phyloP scores from a whole-genome alignment of 1,140 invertebrate genomes.

The Apis cerana region DNA sequence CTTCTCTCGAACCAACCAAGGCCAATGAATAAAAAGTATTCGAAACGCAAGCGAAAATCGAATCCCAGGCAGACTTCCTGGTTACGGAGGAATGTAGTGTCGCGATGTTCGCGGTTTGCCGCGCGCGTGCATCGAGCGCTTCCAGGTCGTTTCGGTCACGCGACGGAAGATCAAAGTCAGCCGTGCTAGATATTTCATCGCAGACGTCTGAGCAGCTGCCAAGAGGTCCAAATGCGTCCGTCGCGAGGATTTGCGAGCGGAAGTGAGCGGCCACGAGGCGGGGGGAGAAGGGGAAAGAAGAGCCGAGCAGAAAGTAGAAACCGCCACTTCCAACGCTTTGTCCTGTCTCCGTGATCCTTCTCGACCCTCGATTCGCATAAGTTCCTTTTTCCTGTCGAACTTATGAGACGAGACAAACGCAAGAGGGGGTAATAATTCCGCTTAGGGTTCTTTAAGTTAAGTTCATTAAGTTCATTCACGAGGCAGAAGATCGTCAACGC shows the following conservation, averaged over 20 bases:
- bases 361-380: background rate
- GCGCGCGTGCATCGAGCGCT: constrained; percentile 6
- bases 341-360: background rate
- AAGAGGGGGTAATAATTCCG: no score
- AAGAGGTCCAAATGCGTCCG: constrained; percentile 62
- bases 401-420: background rate
- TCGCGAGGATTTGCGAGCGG: constrained; percentile 65
- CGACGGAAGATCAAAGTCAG: constrained; percentile 68
- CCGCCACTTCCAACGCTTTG: background rate
- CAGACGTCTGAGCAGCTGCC: constrained; percentile 65
- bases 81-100: constrained; percentile 31
- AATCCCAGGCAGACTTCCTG: constrained; percentile 4
- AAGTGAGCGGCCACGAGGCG: constrained; percentile 45
- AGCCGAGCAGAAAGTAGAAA: background rate
- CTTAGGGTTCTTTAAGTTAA: no score
- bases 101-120: constrained; percentile 24
- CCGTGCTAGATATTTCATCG: constrained; percentile 70
- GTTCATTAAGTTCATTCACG: no score
- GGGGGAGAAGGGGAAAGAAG: background rate
- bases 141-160: constrained; percentile 47
- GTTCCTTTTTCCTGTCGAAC: background rate
- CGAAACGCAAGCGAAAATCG: background rate
- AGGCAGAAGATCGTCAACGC: no score
- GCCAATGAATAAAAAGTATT: background rate
- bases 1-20: no score